Percentiles rank a stretch among this genome's conserved stretches.
phyloP scores from a whole-genome alignment of 1,140 invertebrate genomes.

The Calephelis virginiensis region DNA sequence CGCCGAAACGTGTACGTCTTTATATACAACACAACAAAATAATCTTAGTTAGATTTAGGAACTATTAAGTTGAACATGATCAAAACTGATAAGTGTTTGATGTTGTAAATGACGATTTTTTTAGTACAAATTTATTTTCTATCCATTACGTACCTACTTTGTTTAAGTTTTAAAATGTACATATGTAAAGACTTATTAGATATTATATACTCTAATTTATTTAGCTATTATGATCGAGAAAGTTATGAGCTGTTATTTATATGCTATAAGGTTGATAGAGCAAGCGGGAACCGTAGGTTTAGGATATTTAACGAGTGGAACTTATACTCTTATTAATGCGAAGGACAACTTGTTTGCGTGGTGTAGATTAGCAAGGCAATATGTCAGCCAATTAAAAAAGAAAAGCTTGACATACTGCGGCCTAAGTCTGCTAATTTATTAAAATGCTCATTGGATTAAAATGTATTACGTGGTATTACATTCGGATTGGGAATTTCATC shows the following conservation, averaged over 20 bases:
- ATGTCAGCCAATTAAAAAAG: too few relatives aligned
- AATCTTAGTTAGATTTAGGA: conserved; percentile 70
- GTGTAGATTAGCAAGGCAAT: too few relatives aligned
- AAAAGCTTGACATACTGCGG: too few relatives aligned
- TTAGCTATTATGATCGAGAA: conserved; percentile 63
- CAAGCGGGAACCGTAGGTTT: conserved; percentile 1
- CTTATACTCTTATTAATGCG: too few relatives aligned
- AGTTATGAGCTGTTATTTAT: conserved; percentile 44
- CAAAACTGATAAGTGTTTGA: conserved; percentile 52
- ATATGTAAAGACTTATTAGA: conserved; percentile 76
- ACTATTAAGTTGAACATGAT: conserved; percentile 50
- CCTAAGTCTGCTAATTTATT: too few relatives aligned
- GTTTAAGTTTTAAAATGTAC: conserved; percentile 71
- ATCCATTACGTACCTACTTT: conserved; percentile 62
- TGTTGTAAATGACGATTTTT: conserved; percentile 63
- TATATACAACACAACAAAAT: conserved; percentile 59
- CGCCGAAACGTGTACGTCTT: conserved; percentile 35
- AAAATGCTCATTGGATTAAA: too few relatives aligned
- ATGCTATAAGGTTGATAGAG: conserved; percentile 29
- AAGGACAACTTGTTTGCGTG: too few relatives aligned
- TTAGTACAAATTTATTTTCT: conserved; percentile 75
- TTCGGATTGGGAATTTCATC: too few relatives aligned
- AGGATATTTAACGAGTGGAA: not conserved
- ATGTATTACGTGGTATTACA: too few relatives aligned
- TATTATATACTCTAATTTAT: conserved; percentile 75